Evolutionary conservation across 2,888 invertebrate genomes (phyloP).

Genomic region (Lamproptera curius): DNA sequence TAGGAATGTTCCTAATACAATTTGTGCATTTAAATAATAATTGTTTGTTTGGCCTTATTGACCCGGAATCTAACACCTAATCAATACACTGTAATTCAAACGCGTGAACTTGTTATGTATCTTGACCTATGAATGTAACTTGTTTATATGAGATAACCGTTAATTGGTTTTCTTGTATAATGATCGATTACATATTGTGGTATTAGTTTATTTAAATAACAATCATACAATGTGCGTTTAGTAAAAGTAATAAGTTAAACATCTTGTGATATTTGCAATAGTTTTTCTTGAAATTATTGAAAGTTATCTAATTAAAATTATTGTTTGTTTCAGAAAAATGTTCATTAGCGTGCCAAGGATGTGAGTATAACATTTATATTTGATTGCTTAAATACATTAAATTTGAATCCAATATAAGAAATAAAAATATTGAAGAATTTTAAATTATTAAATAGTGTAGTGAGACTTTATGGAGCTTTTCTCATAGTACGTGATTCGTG

Average conservation of each 20-base stretch:
- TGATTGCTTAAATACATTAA: too few relatives aligned
- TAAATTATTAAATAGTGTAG: too few relatives aligned
- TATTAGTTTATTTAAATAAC: slow-evolving; percentile 2
- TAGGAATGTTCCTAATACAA: slow-evolving; percentile 10
- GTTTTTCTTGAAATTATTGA: too few relatives aligned
- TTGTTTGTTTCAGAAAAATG: slow-evolving; percentile 69
- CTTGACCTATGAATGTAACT: slow-evolving; percentile 4
- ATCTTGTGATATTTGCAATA: too few relatives aligned
- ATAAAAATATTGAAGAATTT: too few relatives aligned
- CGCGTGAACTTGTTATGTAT: not conserved
- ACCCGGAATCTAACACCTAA: slow-evolving; percentile 14
- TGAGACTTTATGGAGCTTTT: too few relatives aligned
- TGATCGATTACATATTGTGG: slow-evolving; percentile 8
- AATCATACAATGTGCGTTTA: slow-evolving; percentile 3
- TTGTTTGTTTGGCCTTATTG: not conserved
- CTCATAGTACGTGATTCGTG: too few relatives aligned
- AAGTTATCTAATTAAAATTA: slow-evolving; percentile 3
- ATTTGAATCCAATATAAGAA: too few relatives aligned
- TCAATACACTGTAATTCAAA: slow-evolving; percentile 3
- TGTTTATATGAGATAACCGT: slow-evolving; percentile 9
- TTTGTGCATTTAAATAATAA: slow-evolving; percentile 10
- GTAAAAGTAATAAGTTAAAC: too few relatives aligned
- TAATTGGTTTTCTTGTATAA: slow-evolving; percentile 10
- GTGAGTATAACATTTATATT: too few relatives aligned
- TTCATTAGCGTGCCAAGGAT: slow-evolving; percentile 58